Conservation (phyloP, 2,797 vertebrate genomes). For the Argya squamiceps region DNA sequence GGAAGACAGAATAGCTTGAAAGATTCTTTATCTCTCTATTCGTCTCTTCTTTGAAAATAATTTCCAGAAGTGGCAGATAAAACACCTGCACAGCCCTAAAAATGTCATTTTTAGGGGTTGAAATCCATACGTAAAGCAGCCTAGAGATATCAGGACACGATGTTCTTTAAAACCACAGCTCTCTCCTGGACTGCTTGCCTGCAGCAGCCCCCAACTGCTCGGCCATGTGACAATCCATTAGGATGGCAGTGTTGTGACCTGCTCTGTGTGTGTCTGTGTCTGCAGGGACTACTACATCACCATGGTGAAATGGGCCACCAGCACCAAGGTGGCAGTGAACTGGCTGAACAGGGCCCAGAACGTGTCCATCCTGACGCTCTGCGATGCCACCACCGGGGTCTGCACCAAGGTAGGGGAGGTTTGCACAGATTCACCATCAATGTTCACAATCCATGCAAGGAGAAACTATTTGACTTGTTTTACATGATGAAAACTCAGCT, state of each 20-base stretch:
- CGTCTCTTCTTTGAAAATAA: neutral
- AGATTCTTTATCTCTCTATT: neutral
- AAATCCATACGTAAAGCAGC: neutral
- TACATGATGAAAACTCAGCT: neutral
- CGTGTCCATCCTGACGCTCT: slow-evolving; percentile 94
- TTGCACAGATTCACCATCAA: fast-evolving
- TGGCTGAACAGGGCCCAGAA: slow-evolving; percentile 98
- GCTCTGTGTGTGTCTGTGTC: neutral
- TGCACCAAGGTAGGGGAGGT: slow-evolving; percentile 88
- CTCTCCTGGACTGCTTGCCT: neutral
- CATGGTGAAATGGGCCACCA: slow-evolving; percentile 98
- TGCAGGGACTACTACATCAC: slow-evolving; percentile 93
- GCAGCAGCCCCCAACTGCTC: neutral
- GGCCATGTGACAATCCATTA: neutral
- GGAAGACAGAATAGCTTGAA: neutral
- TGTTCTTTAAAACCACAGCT: neutral
- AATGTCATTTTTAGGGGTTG: neutral
- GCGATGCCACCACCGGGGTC: slow-evolving; percentile 93
- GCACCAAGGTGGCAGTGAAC: slow-evolving; percentile 96
- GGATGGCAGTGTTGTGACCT: neutral
- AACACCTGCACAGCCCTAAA: slow-evolving; percentile 19
- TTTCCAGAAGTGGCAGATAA: slow-evolving; percentile 26
- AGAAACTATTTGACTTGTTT: neutral
- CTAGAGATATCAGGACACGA: neutral
- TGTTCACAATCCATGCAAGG: fast-evolving